phyloP scores from a whole-genome alignment of 92 coral and sea anemone species.

The Umimayanthus kanabou region DNA sequence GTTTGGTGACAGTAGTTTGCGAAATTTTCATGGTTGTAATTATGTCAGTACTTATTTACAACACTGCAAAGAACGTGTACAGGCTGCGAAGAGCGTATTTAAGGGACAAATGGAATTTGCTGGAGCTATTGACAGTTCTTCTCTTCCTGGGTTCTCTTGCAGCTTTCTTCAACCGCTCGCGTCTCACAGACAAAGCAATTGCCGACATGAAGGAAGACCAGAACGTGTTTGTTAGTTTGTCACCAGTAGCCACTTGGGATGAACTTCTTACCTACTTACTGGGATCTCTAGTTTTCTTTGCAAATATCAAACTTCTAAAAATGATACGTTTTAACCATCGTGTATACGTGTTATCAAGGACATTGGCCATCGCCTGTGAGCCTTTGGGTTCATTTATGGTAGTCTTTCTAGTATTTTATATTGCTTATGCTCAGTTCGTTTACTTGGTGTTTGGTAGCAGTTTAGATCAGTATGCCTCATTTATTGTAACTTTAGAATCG shows the following conservation, averaged over 20 bases:
- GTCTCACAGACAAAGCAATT: slow-evolving; percentile 62
- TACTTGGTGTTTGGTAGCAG: slow-evolving; percentile 70
- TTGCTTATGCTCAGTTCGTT: slow-evolving; percentile 70
- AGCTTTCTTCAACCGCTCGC: slow-evolving; percentile 77
- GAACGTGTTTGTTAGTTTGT: slow-evolving; percentile 73
- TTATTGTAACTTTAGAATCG: slow-evolving; percentile 69
- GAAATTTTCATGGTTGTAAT: slow-evolving; percentile 75
- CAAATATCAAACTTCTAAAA: slow-evolving; percentile 87
- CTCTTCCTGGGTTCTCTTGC: slow-evolving; percentile 68
- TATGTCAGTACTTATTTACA: slow-evolving; percentile 64
- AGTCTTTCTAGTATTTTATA: slow-evolving; percentile 74
- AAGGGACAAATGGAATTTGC: slow-evolving; percentile 84
- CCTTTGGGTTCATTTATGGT: slow-evolving; percentile 76
- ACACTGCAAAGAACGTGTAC: slow-evolving; percentile 67
- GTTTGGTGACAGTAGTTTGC: slow-evolving; percentile 68
- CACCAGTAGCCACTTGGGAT: slow-evolving; percentile 78
- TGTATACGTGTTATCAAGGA: slow-evolving; percentile 79
- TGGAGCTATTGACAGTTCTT: slow-evolving; percentile 68
- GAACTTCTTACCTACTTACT: slow-evolving; percentile 79
- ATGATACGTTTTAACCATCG: slow-evolving; percentile 90
- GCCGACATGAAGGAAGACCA: slow-evolving; percentile 61
- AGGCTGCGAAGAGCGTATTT: slow-evolving; percentile 64
- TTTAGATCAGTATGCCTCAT: slow-evolving; percentile 70
- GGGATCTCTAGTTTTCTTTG: slow-evolving; percentile 80
- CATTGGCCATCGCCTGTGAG: slow-evolving; percentile 68